phyloP scores from a whole-genome alignment of 2,113 vertebrate species.

The Scomber scombrus region DNA sequence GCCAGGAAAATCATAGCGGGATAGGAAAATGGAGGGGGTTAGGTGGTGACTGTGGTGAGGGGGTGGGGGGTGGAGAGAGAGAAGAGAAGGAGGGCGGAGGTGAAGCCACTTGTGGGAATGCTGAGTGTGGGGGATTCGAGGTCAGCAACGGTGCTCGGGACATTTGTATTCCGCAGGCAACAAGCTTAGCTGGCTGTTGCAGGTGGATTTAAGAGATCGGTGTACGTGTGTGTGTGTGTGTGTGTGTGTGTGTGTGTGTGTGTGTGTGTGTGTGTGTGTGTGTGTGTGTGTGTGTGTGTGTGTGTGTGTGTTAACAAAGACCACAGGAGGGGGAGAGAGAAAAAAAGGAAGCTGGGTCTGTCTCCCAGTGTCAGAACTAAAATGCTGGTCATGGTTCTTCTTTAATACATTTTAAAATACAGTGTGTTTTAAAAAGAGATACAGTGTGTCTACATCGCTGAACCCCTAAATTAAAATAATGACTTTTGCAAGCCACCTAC shows the following conservation, averaged over 20 bases:
- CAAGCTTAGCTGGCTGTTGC: conserved; percentile 47
- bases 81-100: conserved; percentile 17
- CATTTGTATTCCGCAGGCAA: conserved; percentile 67
- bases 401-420: background rate
- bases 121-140: conserved; percentile 64
- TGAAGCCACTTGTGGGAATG: conserved; percentile 63
- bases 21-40: background rate
- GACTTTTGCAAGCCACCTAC: background rate
- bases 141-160: conserved; percentile 20
- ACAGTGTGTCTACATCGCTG: background rate
- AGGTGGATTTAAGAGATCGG: conserved; percentile 57
- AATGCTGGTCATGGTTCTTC: conserved; percentile 12
- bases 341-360: background rate
- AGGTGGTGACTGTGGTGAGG: background rate
- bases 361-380: conserved; percentile 1
- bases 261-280: conserved; percentile 9
- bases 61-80: background rate
- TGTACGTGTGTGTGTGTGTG: conserved; percentile 14
- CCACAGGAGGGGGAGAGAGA: background rate
- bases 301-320: background rate
- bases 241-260: background rate
- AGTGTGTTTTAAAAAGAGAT: background rate
- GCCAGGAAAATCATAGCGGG: conserved; percentile 48
- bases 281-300: background rate
- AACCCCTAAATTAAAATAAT: conserved; percentile 2